Evolutionary conservation across 1,140 invertebrate genomes (phyloP).

Genomic region (Drosophila watanabei): DNA sequence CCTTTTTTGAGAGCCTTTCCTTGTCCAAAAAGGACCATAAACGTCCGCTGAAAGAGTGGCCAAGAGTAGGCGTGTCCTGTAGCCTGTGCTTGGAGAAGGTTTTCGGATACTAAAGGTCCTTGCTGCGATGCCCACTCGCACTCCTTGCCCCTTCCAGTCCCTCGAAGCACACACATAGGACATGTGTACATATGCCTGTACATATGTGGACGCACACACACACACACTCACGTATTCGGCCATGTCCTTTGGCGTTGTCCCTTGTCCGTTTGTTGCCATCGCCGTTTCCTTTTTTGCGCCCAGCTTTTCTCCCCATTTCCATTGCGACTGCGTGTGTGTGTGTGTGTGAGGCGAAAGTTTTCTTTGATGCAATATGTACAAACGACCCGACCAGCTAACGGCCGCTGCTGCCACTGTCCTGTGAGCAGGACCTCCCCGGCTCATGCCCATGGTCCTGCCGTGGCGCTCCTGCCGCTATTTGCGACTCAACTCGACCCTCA

Average conservation of each 20-base stretch:
- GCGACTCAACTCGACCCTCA: conserved; percentile 74
- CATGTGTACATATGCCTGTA: conserved; percentile 14
- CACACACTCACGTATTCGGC: conserved; percentile 22
- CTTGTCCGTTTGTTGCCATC: conserved; percentile 49
- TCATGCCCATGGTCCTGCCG: background rate
- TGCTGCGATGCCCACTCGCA: conserved; percentile 10
- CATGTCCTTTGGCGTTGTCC: conserved; percentile 55
- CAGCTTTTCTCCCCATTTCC: conserved; percentile 55
- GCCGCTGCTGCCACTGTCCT: conserved; percentile 29
- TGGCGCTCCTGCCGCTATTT: conserved; percentile 21
- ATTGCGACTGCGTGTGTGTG: conserved; percentile 71
- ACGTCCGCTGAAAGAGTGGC: conserved; percentile 16
- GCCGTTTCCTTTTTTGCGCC: conserved; percentile 53
- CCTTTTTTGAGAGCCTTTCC: background rate
- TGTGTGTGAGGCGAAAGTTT: conserved; percentile 62
- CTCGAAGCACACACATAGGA: background rate
- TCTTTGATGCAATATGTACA: conserved; percentile 84
- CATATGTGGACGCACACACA: conserved; percentile 17
- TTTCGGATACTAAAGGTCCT: conserved; percentile 17
- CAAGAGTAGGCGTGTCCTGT: conserved; percentile 3
- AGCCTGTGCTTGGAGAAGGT: background rate
- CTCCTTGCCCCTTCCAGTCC: too few relatives aligned
- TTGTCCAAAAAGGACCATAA: conserved; percentile 34
- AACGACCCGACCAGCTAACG: conserved; percentile 63
- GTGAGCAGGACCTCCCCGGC: conserved; percentile 20